Base-by-base conservation (phyloP, 1,140 invertebrate genomes). In the Anoplophora glabripennis region DNA sequence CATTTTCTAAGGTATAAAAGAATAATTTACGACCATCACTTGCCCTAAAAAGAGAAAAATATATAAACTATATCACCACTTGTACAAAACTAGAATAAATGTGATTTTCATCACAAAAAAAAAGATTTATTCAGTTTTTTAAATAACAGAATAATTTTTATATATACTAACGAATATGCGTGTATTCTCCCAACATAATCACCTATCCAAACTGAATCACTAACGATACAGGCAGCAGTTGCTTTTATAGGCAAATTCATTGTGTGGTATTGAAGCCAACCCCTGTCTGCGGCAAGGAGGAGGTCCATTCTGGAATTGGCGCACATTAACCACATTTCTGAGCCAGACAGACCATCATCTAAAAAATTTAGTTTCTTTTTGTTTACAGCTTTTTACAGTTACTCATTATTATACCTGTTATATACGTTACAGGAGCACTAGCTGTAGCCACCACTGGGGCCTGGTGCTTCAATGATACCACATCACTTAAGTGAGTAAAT, bases 401-500 rank as follows among this genome's bases (percentile, higher is more conserved):
- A 34, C 11, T 51, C 12, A 11, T 48, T 8, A 52, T 34, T 61
- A 28, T 60, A 73, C 73, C 74, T 52, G 75, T 71, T 18, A 76
- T 74, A 54, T 74, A 64, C 33, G 69, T 66, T 12, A 75, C 53
- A 51, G 72, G 60, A 38, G 72, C 67, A 65, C 75, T 79, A 1
- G 79, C 77, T 4, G 79, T 79, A 56, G 75, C 81, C 18, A 80
- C 79, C 33, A 84, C 86, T 73, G 77, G 79, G 44, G 78, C 82
- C 45, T 75, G 79, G 71, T 83, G 83, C 36, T 83, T 83, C 37
- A 89, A 71, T 2, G 85, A 81, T 1, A 90, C 84, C 1, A 92
- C 89, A 76, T 97, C 93, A 34, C 88, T 78, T 33, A 97, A 75
- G 76, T 95, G 90, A 4, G 88, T 89, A 76, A 95, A 96, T 78